Evolutionary conservation across 2,113 vertebrate genomes (phyloP).

Genomic region (Platanista minor): DNA sequence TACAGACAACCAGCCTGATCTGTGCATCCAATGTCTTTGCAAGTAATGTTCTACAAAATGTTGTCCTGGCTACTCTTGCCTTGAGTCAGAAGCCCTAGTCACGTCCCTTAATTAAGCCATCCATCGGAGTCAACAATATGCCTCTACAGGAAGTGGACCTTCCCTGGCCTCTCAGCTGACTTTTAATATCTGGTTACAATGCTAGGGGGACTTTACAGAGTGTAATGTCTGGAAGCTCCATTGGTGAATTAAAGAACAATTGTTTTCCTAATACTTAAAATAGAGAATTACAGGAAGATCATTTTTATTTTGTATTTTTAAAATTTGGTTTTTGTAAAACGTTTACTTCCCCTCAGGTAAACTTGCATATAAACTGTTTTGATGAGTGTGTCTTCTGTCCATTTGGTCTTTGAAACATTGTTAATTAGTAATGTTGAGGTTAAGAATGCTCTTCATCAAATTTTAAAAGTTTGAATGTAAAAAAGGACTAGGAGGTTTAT

Average conservation of each 20-base stretch:
- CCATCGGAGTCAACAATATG: not conserved
- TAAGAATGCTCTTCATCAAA: not conserved
- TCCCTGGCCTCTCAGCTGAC: not conserved
- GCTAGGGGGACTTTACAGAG: not conserved
- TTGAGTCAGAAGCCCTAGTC: not conserved
- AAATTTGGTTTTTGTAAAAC: not conserved
- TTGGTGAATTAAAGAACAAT: not conserved
- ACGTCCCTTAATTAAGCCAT: not conserved
- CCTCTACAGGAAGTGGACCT: not conserved
- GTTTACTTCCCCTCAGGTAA: not conserved
- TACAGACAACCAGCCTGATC: not conserved
- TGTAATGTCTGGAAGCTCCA: not conserved
- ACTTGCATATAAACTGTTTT: not conserved
- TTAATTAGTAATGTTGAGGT: not conserved
- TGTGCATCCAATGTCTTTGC: not conserved
- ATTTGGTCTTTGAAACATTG: not conserved
- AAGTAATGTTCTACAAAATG: not conserved
- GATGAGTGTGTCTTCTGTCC: not conserved
- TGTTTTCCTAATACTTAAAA: not conserved
- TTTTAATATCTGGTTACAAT: not conserved
- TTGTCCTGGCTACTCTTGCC: not conserved
- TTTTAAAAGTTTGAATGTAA: not conserved
- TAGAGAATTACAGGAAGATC: not conserved
- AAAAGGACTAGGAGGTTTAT: not conserved
- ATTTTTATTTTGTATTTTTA: not conserved